A percentile compares a stretch with the other conserved stretches of the same genome.
phyloP scores from a whole-genome alignment of 2,797 vertebrate species.

The Lithobates sylvaticus region DNA sequence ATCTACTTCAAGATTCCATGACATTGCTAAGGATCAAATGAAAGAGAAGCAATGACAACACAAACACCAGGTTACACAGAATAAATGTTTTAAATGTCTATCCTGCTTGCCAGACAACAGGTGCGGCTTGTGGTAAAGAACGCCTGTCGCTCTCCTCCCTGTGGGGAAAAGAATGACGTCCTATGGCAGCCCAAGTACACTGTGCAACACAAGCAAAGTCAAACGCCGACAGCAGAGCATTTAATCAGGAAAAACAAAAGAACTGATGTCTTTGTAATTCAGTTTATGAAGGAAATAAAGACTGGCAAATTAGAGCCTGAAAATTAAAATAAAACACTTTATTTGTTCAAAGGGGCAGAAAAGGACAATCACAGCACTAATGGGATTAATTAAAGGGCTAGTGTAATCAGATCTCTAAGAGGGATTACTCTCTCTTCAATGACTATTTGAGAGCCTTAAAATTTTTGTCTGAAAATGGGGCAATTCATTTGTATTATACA shows the following conservation, averaged over 20 bases:
- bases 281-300: background rate
- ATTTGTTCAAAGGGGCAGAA: background rate
- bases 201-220: conserved; percentile 41
- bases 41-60: conserved; percentile 8
- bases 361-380: background rate
- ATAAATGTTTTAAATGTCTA: conserved; percentile 22
- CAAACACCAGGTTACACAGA: conserved; percentile 12
- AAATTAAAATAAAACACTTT: background rate
- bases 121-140: background rate
- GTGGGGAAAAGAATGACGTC: conserved; percentile 38
- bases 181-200: conserved; percentile 19
- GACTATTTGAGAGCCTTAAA: too few species aligned
- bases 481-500: too few species aligned
- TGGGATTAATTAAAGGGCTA: too few species aligned
- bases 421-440: too few species aligned
- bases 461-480: too few species aligned
- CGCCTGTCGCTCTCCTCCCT: conserved; percentile 17
- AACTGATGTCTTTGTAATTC: conserved; percentile 6
- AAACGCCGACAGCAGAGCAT: background rate
- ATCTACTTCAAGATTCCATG: conserved; percentile 33
- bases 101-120: conserved; percentile 10
- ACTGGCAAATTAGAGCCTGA: background rate
- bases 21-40: conserved; percentile 35
- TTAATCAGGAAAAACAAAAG: conserved; percentile 14
- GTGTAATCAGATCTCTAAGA: too few species aligned